These are phyloP conservation scores for Microhierax caerulescens DNA, from an alignment of 2,797 vertebrate genomes.

Conservation along the genomic window DNA sequence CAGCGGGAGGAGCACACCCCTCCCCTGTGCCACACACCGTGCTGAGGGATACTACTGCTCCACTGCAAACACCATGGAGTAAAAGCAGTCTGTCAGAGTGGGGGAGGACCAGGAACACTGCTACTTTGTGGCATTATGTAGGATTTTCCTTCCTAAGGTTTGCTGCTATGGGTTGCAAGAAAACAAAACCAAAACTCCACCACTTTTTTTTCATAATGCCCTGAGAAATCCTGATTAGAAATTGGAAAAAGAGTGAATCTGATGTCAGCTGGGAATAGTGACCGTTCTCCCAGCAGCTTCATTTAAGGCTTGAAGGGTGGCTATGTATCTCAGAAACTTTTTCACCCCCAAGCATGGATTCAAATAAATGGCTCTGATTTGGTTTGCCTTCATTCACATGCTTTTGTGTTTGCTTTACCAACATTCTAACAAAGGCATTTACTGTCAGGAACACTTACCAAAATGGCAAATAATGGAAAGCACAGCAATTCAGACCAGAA, in stretches of 20 bases:
- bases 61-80: accelerated
- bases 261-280: not conserved
- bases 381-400: not conserved
- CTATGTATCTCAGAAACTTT: not conserved
- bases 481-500: constrained; percentile 28
- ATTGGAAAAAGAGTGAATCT: not conserved
- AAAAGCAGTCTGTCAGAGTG: not conserved
- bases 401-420: constrained; percentile 18
- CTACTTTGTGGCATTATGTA: not conserved
- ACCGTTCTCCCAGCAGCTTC: not conserved
- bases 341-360: not conserved
- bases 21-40: accelerated
- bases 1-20: not conserved
- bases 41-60: accelerated
- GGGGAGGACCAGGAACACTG: accelerated
- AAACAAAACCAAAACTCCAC: not conserved
- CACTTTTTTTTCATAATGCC: not conserved
- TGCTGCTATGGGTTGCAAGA: not conserved
- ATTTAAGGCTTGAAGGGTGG: not conserved
- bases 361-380: not conserved
- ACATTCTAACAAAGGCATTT: constrained; percentile 29
- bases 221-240: not conserved
- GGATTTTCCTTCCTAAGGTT: not conserved
- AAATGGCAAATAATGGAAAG: constrained; percentile 37
- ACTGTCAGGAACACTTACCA: not conserved